These are phyloP conservation scores for Acutogordius australiensis DNA, from an alignment of 2,888 invertebrate genomes.

Conservation along the genomic window DNA sequence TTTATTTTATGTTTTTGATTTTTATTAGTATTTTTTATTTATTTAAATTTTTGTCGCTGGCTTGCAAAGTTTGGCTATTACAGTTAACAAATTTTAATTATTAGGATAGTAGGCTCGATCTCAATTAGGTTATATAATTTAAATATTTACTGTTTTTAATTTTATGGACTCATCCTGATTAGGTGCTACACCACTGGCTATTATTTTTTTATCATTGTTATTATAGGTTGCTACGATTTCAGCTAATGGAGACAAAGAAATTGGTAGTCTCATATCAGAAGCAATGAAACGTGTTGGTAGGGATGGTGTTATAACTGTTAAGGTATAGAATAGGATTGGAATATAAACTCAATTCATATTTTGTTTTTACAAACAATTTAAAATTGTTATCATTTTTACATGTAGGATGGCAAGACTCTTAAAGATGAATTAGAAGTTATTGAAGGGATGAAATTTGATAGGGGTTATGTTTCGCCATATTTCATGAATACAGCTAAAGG, in stretches of 20 bases:
- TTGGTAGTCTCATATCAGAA: conserved; percentile 70
- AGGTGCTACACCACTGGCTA: too few relatives aligned
- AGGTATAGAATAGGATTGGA: conserved; percentile 25
- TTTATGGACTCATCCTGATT: too few relatives aligned
- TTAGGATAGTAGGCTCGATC: too few relatives aligned
- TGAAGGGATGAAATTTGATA: conserved; percentile 96
- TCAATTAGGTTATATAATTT: too few relatives aligned
- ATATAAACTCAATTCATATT: not conserved
- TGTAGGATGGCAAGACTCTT: conserved; percentile 68
- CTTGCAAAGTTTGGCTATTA: too few relatives aligned
- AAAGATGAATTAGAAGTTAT: conserved; percentile 58
- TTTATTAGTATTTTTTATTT: too few relatives aligned
- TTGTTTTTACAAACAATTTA: not conserved
- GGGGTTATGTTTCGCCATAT: conserved; percentile 96
- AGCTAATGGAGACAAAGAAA: conserved; percentile 68
- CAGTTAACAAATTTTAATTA: too few relatives aligned
- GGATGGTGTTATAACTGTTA: conserved; percentile 94
- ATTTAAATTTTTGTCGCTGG: too few relatives aligned
- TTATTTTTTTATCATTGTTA: conserved; percentile 8
- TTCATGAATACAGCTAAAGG: conserved; percentile 92
- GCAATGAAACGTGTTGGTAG: conserved; percentile 76
- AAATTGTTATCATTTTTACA: conserved; percentile 12
- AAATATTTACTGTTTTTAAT: too few relatives aligned
- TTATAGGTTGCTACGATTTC: conserved; percentile 72
- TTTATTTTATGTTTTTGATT: too few relatives aligned